Percentiles rank a stretch among this genome's conserved stretches.
Conservation (phyloP, 2,113 vertebrate genomes). For the Oxyura jamaicensis region DNA sequence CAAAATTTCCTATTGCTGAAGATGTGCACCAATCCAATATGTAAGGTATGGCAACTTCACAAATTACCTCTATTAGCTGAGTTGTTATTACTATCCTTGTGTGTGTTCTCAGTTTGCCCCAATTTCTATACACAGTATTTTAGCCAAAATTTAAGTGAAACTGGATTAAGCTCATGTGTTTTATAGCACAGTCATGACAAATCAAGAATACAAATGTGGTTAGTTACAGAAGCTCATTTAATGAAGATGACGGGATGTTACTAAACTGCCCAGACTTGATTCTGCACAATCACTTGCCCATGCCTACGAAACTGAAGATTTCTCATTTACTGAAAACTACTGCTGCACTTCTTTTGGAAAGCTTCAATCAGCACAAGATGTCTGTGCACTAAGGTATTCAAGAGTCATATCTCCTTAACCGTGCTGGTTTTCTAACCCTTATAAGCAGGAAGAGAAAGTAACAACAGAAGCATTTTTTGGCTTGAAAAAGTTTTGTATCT, state of each 20-base stretch:
- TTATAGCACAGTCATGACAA: neutral
- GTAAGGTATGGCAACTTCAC: neutral
- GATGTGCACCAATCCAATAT: neutral
- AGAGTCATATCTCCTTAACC: neutral
- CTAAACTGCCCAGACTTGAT: neutral
- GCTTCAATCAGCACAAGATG: neutral
- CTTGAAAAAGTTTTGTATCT: neutral
- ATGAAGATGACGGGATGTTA: neutral
- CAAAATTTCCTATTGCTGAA: neutral
- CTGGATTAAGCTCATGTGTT: neutral
- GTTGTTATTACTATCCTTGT: neutral
- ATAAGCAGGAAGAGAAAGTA: rapidly evolving
- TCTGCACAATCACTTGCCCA: neutral
- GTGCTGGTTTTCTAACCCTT: rapidly evolving
- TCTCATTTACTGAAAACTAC: neutral
- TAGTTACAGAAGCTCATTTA: neutral
- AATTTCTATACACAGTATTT: neutral
- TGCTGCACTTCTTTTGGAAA: neutral
- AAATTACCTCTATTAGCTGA: neutral
- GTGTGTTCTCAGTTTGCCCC: neutral
- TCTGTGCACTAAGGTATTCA: neutral
- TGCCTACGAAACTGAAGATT: neutral
- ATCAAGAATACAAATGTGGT: neutral
- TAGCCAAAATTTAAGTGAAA: neutral
- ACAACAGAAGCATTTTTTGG: rapidly evolving